Percentiles rank a stretch among this genome's conserved stretches.
Evolutionary conservation across 92 coral and sea anemone species (phyloP).

Genomic region (Porites rus): DNA sequence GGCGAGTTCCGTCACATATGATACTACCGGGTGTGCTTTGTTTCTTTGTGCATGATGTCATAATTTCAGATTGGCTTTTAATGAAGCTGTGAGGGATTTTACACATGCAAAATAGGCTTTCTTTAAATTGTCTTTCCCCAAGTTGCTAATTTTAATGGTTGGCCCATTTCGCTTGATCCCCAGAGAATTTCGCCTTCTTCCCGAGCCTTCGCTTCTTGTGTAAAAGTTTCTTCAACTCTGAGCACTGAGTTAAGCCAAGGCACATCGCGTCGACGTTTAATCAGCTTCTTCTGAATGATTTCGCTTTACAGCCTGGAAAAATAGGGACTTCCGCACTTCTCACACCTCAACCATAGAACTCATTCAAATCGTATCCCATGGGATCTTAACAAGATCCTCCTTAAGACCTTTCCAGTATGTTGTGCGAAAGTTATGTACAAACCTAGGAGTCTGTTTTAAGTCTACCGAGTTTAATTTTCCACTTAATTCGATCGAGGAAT

Average conservation of each 20-base stretch:
- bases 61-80: too few species aligned
- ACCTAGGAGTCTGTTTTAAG: constrained; percentile 30
- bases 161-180: constrained; percentile 38
- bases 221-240: constrained; percentile 42
- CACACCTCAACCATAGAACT: constrained; percentile 26
- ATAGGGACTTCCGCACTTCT: constrained; percentile 39
- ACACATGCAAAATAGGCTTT: too few species aligned
- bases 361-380: constrained; percentile 53
- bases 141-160: constrained; percentile 23
- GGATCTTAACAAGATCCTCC: constrained; percentile 50
- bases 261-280: constrained; percentile 18
- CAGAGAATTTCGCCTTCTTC: constrained; percentile 53
- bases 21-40: too few species aligned
- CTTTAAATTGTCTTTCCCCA: too few species aligned
- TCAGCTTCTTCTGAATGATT: constrained; percentile 37
- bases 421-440: constrained; percentile 46
- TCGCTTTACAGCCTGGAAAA: constrained; percentile 44
- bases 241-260: constrained; percentile 49
- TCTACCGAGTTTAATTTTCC: constrained; percentile 36
- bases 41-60: too few species aligned
- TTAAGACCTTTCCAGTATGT: constrained; percentile 54
- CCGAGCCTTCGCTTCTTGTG: constrained; percentile 47
- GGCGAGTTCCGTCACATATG: not conserved
- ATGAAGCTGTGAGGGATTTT: too few species aligned
- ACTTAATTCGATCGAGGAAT: constrained; percentile 30